phyloP scores from a whole-genome alignment of 1,140 invertebrate genomes.

The Hycleus cichorii region DNA sequence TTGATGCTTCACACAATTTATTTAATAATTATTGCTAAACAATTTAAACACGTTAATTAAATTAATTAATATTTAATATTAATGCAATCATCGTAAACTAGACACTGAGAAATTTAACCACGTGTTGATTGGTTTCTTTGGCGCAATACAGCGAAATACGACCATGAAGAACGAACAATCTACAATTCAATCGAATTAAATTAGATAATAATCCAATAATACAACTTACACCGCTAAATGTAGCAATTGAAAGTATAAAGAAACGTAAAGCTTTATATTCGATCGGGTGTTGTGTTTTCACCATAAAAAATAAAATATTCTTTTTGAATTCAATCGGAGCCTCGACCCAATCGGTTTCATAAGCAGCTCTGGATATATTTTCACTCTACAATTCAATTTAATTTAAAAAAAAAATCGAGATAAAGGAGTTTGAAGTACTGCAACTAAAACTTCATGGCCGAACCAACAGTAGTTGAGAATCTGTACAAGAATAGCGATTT shows the following conservation, averaged over 20 bases:
- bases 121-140: too few relatives aligned
- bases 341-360: neutral
- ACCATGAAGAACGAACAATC: constrained; percentile 1
- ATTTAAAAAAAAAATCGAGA: neutral
- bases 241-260: neutral
- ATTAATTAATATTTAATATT: too few relatives aligned
- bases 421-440: neutral
- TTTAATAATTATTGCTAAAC: too few relatives aligned
- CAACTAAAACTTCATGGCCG: neutral
- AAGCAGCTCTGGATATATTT: neutral
- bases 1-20: too few relatives aligned
- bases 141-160: neutral
- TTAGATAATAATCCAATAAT: neutral
- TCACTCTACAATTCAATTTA: neutral
- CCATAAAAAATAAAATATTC: constrained; percentile 2
- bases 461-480: constrained; percentile 11
- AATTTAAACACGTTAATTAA: too few relatives aligned
- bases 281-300: neutral
- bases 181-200: neutral
- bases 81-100: too few relatives aligned
- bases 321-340: neutral
- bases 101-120: too few relatives aligned
- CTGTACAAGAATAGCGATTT: neutral
- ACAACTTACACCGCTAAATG: neutral
- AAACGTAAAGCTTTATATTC: neutral